Base-by-base conservation (phyloP, 2,888 invertebrate genomes). In the Pandemis heparana region DNA sequence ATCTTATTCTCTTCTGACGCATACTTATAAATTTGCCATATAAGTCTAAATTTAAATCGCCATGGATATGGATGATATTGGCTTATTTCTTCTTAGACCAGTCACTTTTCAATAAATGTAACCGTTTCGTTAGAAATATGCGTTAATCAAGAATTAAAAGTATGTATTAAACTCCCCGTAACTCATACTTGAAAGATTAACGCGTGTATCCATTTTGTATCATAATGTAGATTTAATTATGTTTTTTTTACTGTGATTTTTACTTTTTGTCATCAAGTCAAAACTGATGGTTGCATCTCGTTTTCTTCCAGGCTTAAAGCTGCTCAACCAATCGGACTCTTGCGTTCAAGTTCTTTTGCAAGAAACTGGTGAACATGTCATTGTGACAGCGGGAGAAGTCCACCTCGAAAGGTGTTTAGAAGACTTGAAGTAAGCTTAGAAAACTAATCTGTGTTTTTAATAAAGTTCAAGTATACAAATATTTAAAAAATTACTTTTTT, bases 381-480 rank as follows among this genome's bases (percentile, higher is more conserved):
- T 99, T 43, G 96, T 98, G 2, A 99, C 99, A 0, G 97, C 99
- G 1, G 99, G 99, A 0, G 99, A 99, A 93, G 98, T 99, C 1
- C 99, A 99, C 90, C 95, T 99, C 69, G 98, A 99, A 86, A 96
- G 99, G 84, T 99, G 99, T 91, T 94, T 99, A 6, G 97, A 98
- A 85, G 99, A 99, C 92, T 95, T 99, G 69, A 96, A 96, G 95
- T 94, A 82, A 88, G 89, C 82, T 60, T 59, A 8, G 23, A 5
- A 48, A 64, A 14, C 10, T 51, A 39, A 39, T 8, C 70, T 70
- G 18, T 74, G 76, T 87, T 86, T 59, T 61, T 53, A 38, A 16
- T 9, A 51, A 16, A 16, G 7, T 51, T 51, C n/a, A n/a, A n/a
- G n/a, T 51, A 51, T 7, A n/a, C 0, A 48, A 48, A 48, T 48